A percentile compares a stretch with the other conserved stretches of the same genome.
Evolutionary conservation across 2,888 invertebrate genomes (phyloP).

Genomic region (Geophilus truncorum): DNA sequence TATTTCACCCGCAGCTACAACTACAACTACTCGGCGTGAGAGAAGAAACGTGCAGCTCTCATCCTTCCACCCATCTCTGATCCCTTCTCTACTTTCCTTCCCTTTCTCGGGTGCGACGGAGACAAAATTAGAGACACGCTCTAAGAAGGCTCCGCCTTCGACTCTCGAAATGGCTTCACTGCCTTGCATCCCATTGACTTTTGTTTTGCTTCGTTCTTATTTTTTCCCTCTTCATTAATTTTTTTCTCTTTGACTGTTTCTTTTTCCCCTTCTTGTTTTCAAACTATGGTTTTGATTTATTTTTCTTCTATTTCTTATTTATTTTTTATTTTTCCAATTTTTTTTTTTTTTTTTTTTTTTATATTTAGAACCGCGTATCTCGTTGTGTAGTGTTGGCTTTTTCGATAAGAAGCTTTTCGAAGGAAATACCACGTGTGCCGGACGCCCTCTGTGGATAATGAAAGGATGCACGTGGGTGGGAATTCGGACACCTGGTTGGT

Average conservation of each 20-base stretch:
- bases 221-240: background rate
- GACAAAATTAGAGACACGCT: constrained; percentile 1
- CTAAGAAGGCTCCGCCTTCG: constrained; percentile 10
- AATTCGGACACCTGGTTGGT: constrained; percentile 20
- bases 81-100: background rate
- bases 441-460: constrained; percentile 12
- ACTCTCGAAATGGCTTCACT: constrained; percentile 14
- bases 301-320: background rate
- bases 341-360: background rate
- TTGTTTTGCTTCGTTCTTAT: background rate
- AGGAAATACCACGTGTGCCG: constrained; percentile 3
- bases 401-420: constrained; percentile 15
- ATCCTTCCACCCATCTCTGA: background rate
- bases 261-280: background rate
- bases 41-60: constrained; percentile 17
- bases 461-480: constrained; percentile 27
- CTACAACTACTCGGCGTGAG: background rate
- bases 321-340: background rate
- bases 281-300: background rate
- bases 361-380: background rate
- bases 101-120: background rate
- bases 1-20: constrained; percentile 21
- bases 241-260: background rate
- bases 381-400: background rate
- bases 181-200: constrained; percentile 7